Evolutionary conservation across 2,888 invertebrate species (phyloP).

Genomic region (Oligia fasciuncula): DNA sequence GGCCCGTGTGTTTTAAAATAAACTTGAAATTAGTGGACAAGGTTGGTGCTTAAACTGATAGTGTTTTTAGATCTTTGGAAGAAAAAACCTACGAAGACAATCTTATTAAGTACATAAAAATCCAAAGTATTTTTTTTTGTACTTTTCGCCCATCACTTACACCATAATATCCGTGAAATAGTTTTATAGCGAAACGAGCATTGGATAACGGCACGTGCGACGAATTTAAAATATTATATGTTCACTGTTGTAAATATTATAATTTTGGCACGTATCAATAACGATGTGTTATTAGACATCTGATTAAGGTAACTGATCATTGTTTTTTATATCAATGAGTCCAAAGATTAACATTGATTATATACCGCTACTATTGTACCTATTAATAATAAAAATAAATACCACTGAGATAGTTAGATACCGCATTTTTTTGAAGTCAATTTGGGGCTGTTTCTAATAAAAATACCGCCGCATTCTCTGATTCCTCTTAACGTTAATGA

Average conservation of each 20-base stretch:
- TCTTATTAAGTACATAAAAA: too few relatives aligned
- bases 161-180: conserved; percentile 8
- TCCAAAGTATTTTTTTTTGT: not conserved
- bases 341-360: not conserved
- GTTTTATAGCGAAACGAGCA: conserved; percentile 18
- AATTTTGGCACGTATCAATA: not conserved
- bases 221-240: conserved; percentile 4
- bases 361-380: not conserved
- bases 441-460: not conserved
- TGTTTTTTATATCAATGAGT: not conserved
- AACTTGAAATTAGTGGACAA: not conserved
- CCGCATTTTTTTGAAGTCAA: not conserved
- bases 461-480: not conserved
- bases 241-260: conserved; percentile 2
- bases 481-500: not conserved
- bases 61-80: not conserved
- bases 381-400: not conserved
- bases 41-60: not conserved
- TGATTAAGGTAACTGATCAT: not conserved
- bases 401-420: too few relatives aligned
- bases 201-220: not conserved
- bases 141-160: conserved; percentile 17
- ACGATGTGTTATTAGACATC: conserved; percentile 20
- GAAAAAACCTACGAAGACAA: not conserved
- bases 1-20: not conserved